phyloP scores from a whole-genome alignment of 2,888 invertebrate genomes.

The Cryptus armator region DNA sequence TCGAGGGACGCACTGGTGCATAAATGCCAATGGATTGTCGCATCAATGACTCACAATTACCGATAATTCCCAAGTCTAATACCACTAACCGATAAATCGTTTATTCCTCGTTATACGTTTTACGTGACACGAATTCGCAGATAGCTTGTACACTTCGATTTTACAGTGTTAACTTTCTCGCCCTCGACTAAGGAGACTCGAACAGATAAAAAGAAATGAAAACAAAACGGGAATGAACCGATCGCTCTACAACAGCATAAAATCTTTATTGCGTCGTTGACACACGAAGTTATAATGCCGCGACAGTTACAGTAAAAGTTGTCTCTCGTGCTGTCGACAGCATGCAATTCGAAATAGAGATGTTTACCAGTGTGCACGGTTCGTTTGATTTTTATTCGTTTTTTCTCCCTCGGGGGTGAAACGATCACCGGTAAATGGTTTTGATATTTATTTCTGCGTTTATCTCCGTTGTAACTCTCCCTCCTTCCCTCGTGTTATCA shows the following conservation, averaged over 20 bases:
- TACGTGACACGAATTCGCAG: constrained; percentile 32
- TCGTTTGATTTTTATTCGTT: constrained; percentile 18
- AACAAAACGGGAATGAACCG: not conserved
- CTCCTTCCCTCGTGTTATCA: not conserved
- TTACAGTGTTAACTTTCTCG: not conserved
- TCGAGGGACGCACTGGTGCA: not conserved
- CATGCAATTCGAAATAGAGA: not conserved
- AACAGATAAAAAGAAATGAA: not conserved
- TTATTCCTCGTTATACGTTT: constrained; percentile 28
- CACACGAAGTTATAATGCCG: not conserved
- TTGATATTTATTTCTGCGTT: constrained; percentile 44
- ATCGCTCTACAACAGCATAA: constrained; percentile 6
- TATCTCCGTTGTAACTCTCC: constrained; percentile 10
- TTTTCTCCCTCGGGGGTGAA: not conserved
- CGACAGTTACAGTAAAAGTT: constrained; percentile 7
- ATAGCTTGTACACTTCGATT: not conserved
- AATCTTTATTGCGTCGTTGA: constrained; percentile 23
- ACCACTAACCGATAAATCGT: constrained; percentile 58
- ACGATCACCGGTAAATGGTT: not conserved
- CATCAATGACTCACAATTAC: constrained; percentile 63
- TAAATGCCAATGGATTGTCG: constrained; percentile 21
- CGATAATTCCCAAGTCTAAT: constrained; percentile 34
- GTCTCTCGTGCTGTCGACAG: not conserved
- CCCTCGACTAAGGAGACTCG: not conserved
- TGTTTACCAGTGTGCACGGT: not conserved